Conservation (phyloP, 2,797 vertebrate species). For the Epinephelus malabaricus region DNA sequence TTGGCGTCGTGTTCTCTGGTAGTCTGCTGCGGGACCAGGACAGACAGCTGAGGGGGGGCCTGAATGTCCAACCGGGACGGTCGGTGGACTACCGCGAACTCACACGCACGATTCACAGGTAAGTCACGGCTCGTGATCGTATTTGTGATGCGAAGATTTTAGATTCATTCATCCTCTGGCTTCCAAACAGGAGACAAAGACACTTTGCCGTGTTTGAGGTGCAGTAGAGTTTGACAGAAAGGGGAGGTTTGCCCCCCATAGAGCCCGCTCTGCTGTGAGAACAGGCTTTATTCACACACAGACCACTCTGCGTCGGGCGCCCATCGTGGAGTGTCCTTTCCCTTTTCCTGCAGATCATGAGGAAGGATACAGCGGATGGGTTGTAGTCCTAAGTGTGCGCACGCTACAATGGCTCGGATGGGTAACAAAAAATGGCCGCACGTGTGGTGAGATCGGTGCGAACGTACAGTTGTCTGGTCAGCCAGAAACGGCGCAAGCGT, state of each 20-base stretch:
- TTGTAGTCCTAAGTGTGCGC: constrained; percentile 51
- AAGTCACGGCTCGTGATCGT: constrained; percentile 48
- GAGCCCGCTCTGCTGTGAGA: constrained; percentile 36
- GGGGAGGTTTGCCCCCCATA: constrained; percentile 21
- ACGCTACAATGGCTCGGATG: constrained; percentile 72
- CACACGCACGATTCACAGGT: constrained; percentile 68
- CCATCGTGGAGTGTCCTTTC: constrained; percentile 12
- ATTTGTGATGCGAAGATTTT: background rate
- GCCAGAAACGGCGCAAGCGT: constrained; percentile 9
- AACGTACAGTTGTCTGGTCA: constrained; percentile 50
- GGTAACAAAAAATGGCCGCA: constrained; percentile 85
- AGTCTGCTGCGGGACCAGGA: constrained; percentile 84
- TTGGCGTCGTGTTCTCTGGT: constrained; percentile 78
- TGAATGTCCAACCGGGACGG: constrained; percentile 80
- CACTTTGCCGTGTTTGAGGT: constrained; percentile 64
- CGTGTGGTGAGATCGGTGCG: constrained; percentile 70
- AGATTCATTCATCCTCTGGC: constrained; percentile 24
- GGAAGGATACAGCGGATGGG: constrained; percentile 35
- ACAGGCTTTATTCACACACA: constrained; percentile 20
- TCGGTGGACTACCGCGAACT: constrained; percentile 56
- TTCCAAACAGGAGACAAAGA: constrained; percentile 59
- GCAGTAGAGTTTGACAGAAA: constrained; percentile 74
- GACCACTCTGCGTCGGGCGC: constrained; percentile 14
- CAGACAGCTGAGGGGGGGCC: constrained; percentile 76
- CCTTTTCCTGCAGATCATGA: constrained; percentile 6